Conservation (phyloP, 2,888 invertebrate genomes). For the Drosophila borealis region DNA sequence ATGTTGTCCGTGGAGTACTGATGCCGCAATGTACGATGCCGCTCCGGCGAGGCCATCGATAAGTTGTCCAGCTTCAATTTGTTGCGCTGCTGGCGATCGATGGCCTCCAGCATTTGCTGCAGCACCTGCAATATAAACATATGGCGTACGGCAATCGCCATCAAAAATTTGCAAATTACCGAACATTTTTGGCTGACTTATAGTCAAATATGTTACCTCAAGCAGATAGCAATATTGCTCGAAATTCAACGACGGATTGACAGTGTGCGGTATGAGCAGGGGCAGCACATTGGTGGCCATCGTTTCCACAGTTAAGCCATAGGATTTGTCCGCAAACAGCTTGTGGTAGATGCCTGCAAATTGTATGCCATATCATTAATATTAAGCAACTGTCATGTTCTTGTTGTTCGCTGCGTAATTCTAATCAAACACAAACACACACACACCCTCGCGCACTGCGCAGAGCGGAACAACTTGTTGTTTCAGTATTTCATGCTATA, state of each 20-base stretch:
- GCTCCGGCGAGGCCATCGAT: slow-evolving; percentile 90
- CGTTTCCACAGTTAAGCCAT: slow-evolving; percentile 94
- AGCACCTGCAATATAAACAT: slow-evolving; percentile 87
- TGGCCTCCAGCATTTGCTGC: slow-evolving; percentile 96
- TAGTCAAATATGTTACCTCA: slow-evolving; percentile 84
- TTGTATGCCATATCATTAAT: slow-evolving; percentile 27
- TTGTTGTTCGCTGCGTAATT: slow-evolving; percentile 3
- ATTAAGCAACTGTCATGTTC: slow-evolving; percentile 1
- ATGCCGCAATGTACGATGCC: slow-evolving; percentile 90
- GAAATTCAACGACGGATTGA: slow-evolving; percentile 93
- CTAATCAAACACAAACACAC: slow-evolving; percentile 2
- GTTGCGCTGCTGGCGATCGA: slow-evolving; percentile 94
- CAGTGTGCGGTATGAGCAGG: slow-evolving; percentile 94
- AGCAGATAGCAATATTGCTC: slow-evolving; percentile 92
- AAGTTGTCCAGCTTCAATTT: slow-evolving; percentile 94
- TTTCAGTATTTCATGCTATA: no score
- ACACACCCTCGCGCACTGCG: background rate
- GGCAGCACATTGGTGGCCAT: slow-evolving; percentile 98
- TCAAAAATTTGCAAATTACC: slow-evolving; percentile 8
- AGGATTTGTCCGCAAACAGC: slow-evolving; percentile 95
- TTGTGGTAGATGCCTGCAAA: slow-evolving; percentile 94
- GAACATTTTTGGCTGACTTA: background rate
- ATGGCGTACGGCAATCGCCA: background rate
- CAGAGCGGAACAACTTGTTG: no score
- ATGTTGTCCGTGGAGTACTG: slow-evolving; percentile 95